Conservation (phyloP, 2,888 invertebrate genomes). For the Flexamia atlantica region DNA sequence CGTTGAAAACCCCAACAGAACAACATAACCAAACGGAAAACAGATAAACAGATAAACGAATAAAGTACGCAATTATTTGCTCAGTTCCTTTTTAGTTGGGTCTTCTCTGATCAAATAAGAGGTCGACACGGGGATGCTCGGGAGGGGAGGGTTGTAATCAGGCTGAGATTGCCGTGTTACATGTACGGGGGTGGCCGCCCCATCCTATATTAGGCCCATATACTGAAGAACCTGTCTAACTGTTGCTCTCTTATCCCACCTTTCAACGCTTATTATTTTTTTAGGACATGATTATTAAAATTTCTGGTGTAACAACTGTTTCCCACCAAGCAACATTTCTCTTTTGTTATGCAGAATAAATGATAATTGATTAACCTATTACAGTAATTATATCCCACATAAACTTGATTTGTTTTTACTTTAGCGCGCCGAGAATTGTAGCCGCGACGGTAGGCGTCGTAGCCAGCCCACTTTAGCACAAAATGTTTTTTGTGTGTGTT, state of each 20-base stretch:
- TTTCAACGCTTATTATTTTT: background rate
- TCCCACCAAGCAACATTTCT: no score
- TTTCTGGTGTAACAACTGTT: no score
- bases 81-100: slow-evolving; percentile 19
- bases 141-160: slow-evolving; percentile 14
- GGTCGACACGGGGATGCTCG: background rate
- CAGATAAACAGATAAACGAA: background rate
- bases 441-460: no score
- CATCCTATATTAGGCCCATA: slow-evolving; percentile 36
- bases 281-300: no score
- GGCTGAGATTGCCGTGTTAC: slow-evolving; percentile 38
- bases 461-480: no score
- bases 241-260: slow-evolving; percentile 31
- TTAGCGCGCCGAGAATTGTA: no score
- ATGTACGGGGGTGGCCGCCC: slow-evolving; percentile 8
- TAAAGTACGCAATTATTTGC: slow-evolving; percentile 41
- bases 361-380: no score
- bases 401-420: no score
- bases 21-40: background rate
- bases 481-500: no score
- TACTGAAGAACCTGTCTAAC: slow-evolving; percentile 19
- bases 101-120: slow-evolving; percentile 28
- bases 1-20: background rate
- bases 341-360: no score
- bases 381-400: no score